These are phyloP conservation scores for Ahaetulla prasina DNA, from an alignment of 2,113 vertebrate species.

Conservation along the genomic window DNA sequence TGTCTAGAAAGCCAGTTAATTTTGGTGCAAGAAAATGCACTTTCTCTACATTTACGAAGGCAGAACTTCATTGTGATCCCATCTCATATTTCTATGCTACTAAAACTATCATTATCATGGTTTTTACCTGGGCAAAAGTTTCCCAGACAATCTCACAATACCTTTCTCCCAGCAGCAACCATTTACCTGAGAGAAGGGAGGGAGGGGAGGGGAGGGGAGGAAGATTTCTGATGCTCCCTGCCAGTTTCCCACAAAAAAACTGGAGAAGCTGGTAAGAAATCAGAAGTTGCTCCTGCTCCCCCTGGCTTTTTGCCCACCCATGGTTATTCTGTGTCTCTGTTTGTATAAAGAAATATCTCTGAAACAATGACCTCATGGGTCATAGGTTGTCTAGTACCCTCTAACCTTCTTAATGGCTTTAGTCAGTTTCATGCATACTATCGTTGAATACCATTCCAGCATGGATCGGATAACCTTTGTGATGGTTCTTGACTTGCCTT, in stretches of 20 bases:
- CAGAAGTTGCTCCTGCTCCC: background rate
- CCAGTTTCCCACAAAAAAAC: background rate
- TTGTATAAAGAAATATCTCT: background rate
- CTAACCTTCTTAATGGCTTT: background rate
- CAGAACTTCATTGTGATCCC: background rate
- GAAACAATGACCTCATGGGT: background rate
- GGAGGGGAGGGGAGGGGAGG: too few species aligned
- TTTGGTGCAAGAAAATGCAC: background rate
- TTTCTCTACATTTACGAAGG: background rate
- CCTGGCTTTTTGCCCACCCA: background rate
- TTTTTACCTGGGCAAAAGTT: too few species aligned
- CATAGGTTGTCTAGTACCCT: background rate
- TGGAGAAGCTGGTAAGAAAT: background rate
- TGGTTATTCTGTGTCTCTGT: background rate
- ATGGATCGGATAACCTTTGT: background rate
- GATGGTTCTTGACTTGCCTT: background rate
- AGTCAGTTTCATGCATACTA: background rate
- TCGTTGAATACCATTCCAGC: background rate
- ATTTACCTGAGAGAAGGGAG: too few species aligned
- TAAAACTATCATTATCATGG: too few species aligned
- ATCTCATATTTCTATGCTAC: too few species aligned
- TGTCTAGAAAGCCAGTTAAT: background rate
- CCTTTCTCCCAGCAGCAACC: too few species aligned
- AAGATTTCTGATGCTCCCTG: background rate
- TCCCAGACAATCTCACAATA: too few species aligned